A percentile compares a stretch with the other conserved stretches of the same genome.
phyloP scores from a whole-genome alignment of 2,113 vertebrate genomes.

The Trinectes maculatus region DNA sequence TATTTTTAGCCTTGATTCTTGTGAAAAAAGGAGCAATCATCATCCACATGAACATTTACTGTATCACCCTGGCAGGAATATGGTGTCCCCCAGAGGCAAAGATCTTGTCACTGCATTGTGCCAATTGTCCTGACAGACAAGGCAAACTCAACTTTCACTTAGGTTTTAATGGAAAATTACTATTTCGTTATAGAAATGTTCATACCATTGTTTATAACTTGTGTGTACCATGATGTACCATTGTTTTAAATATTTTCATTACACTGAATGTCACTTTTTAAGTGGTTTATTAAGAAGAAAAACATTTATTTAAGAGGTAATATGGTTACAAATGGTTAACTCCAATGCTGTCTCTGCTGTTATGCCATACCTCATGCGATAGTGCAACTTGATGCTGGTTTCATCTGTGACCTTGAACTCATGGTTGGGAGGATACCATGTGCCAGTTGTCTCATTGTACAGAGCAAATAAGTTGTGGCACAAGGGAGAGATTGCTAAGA shows the following conservation, averaged over 20 bases:
- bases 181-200: too few relatives aligned
- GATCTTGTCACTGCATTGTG: too few relatives aligned
- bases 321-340: neutral
- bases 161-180: too few relatives aligned
- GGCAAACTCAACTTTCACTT: too few relatives aligned
- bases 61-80: too few relatives aligned
- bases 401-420: conserved; percentile 89
- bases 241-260: neutral
- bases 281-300: conserved; percentile 1
- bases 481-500: conserved; percentile 91
- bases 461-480: conserved; percentile 95
- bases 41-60: too few relatives aligned
- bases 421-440: conserved; percentile 93
- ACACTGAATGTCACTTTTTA: neutral
- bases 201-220: too few relatives aligned
- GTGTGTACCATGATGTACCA: too few relatives aligned
- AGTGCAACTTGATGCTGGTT: conserved; percentile 86
- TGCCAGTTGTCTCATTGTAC: conserved; percentile 84
- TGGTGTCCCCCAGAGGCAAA: too few relatives aligned
- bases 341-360: neutral
- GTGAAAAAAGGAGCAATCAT: too few relatives aligned
- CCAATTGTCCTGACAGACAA: too few relatives aligned
- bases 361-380: conserved; percentile 91
- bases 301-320: neutral
- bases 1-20: too few relatives aligned